Evolutionary conservation across 1,140 invertebrate species (phyloP).

Genomic region (Sarcophaga bullata): DNA sequence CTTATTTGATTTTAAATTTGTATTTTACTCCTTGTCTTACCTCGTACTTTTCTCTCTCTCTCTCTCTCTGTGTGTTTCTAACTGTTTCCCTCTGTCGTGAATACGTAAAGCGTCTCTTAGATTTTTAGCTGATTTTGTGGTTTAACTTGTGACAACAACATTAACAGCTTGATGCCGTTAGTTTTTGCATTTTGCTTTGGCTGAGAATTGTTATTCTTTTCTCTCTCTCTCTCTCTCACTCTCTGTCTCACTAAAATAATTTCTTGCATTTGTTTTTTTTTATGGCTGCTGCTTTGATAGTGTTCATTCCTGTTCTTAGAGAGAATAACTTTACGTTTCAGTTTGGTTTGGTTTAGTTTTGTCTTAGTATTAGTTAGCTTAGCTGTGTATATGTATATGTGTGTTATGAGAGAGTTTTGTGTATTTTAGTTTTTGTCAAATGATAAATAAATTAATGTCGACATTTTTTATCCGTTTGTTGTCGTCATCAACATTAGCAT

Average conservation of each 20-base stretch:
- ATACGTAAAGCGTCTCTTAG: not conserved
- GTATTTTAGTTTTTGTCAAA: conserved; percentile 39
- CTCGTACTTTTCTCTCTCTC: no score
- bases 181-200: not conserved
- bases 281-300: not conserved
- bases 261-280: not conserved
- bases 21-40: no score
- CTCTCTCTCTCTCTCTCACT: not conserved
- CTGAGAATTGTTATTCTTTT: not conserved
- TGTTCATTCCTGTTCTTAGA: not conserved
- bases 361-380: not conserved
- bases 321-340: conserved; percentile 6
- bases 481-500: not conserved
- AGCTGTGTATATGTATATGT: not conserved
- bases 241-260: not conserved
- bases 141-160: conserved; percentile 39
- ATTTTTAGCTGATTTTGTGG: conserved; percentile 26
- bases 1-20: no score
- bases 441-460: conserved; percentile 39
- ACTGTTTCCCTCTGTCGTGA: no score
- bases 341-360: not conserved
- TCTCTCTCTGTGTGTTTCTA: no score
- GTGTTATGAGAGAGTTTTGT: no score
- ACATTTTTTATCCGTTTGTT: conserved; percentile 32
- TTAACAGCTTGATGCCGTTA: conserved; percentile 28